Percentiles rank a stretch among this genome's conserved stretches.
Evolutionary conservation across 2,888 invertebrate species (phyloP).

Genomic region (Amphiduros pacificus): DNA sequence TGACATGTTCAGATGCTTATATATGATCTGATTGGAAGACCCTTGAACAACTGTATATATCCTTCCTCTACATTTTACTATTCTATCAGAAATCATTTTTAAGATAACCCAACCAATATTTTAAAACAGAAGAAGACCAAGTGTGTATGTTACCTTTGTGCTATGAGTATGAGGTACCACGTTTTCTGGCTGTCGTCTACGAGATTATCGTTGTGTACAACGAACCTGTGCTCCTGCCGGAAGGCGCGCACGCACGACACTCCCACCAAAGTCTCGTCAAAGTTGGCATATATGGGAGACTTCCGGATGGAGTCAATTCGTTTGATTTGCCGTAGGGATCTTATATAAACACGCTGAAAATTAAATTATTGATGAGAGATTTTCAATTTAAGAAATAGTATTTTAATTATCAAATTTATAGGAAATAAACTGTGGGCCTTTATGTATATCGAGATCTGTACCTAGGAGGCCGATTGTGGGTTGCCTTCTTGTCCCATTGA

Average conservation of each 20-base stretch:
- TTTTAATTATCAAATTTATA: too few species aligned
- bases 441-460: too few species aligned
- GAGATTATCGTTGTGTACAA: slow-evolving; percentile 11
- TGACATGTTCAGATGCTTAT: too few species aligned
- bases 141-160: slow-evolving; percentile 5
- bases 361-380: too few species aligned
- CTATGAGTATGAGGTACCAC: slow-evolving; percentile 15
- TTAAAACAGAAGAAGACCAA: not conserved
- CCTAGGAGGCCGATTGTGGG: too few species aligned
- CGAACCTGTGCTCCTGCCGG: slow-evolving; percentile 67
- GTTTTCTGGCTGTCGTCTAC: slow-evolving; percentile 6
- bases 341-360: slow-evolving; percentile 10
- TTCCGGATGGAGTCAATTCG: slow-evolving; percentile 87
- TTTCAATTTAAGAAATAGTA: too few species aligned
- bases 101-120: too few species aligned
- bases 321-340: slow-evolving; percentile 11
- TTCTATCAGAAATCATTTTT: too few species aligned
- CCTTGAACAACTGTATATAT: too few species aligned
- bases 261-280: slow-evolving; percentile 84
- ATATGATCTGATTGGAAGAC: too few species aligned
- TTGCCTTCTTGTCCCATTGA: too few species aligned
- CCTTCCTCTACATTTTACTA: too few species aligned
- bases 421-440: not conserved
- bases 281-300: slow-evolving; percentile 94
- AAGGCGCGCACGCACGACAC: slow-evolving; percentile 73